Evolutionary conservation across 92 coral and sea anemone species (phyloP).

Genomic region (Epizoanthus scotinus): DNA sequence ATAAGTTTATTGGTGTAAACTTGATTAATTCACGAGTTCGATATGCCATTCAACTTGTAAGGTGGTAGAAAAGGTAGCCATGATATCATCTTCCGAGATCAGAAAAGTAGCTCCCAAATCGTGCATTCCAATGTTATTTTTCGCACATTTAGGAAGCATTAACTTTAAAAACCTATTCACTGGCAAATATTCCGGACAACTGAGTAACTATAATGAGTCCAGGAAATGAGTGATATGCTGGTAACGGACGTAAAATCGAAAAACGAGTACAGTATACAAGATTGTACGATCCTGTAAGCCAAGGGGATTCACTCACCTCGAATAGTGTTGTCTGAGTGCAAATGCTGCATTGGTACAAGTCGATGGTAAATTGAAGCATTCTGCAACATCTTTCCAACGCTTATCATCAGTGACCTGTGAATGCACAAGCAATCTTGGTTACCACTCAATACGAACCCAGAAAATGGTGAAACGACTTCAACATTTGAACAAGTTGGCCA

Average conservation of each 20-base stretch:
- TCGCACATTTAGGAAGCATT: not conserved
- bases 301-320: constrained; percentile 62
- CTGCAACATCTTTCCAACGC: constrained; percentile 94
- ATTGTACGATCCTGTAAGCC: constrained; percentile 8
- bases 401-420: constrained; percentile 93
- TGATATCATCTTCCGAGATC: constrained; percentile 18
- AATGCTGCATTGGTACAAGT: constrained; percentile 99
- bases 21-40: not conserved
- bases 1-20: not conserved
- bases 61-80: not conserved
- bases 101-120: not conserved
- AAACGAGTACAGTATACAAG: not conserved
- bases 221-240: constrained; percentile 12
- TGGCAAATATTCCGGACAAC: constrained; percentile 18
- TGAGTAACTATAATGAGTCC: constrained; percentile 22
- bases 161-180: not conserved
- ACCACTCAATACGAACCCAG: not conserved
- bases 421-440: constrained; percentile 28
- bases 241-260: constrained; percentile 13
- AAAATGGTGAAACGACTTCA: not conserved
- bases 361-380: constrained; percentile 89
- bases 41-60: not conserved
- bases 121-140: not conserved
- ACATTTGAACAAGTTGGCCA: constrained; percentile 2
- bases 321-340: constrained; percentile 93